Base-by-base conservation (phyloP, 2,797 vertebrate genomes). In the Tadarida brasiliensis region DNA sequence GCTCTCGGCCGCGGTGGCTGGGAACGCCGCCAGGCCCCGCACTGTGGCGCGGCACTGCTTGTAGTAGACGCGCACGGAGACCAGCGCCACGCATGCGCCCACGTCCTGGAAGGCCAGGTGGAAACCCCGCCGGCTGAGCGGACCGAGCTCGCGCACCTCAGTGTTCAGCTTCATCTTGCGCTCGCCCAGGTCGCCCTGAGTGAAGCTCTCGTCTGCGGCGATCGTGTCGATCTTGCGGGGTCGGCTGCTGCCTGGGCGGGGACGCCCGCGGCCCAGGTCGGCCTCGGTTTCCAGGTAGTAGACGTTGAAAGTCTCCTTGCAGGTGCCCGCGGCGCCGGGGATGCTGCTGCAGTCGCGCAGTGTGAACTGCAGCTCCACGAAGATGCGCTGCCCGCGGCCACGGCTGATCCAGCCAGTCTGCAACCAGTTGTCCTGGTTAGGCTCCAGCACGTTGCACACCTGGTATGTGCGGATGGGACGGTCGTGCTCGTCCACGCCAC, bases 131-230 rank as follows among this genome's bases (percentile, higher is more conserved):
- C 99, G 99, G 98, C 99, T 99, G 85, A 99, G 99, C 89, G 99
- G 99, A 14, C 99, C 99, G 0, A 99, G 99, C 98, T 99, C 99
- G 2, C 99, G 99, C 95, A 99, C 99, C 98, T 99, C 99, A 0
- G 99, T 99, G 98, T 99, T 99, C n/a, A 99, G 99, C 97, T 99
- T 99, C 99, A 99, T 99, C 98, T 99, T 99, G 8, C 99, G 99
- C 96, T 99, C 99, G 0, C 99, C 99, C 80, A 99, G 98, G 97
- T 99, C 99, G 0, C 99, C 99, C 98, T 99, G 99, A 0, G 99
- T 99, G 98, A 99, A 99, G 98, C 99, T 99, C 98, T 99, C 99
- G 0, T 99, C 99, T 0, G 99, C 99, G 0, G 99, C 99, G 0
- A 99, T 99, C 82, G 99, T 99, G 98, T 99, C 99, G 0, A 99